Conservation (phyloP, 2,113 vertebrate species). For the Calyptommatus sinebrachiatus region DNA sequence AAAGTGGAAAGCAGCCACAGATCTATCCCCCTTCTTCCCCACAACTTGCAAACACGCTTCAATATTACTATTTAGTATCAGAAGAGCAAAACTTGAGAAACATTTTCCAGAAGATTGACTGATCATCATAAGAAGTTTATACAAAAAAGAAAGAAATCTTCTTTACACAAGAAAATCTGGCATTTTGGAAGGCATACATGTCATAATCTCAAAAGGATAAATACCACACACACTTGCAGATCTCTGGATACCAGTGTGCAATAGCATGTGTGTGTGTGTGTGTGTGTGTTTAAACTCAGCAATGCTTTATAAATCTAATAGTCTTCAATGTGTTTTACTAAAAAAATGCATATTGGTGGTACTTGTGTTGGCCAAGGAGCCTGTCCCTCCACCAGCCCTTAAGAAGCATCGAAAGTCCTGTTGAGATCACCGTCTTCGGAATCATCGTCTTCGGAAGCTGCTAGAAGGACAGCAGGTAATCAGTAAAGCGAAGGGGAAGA, state of each 20-base stretch:
- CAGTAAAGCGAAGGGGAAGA: constrained; percentile 34
- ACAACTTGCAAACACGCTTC: constrained; percentile 40
- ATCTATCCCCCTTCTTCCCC: constrained; percentile 43
- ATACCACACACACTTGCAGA: constrained; percentile 40
- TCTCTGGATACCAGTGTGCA: constrained; percentile 60
- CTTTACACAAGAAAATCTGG: constrained; percentile 56
- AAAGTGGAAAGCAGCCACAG: constrained; percentile 56
- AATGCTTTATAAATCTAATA: constrained; percentile 55
- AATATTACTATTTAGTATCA: constrained; percentile 64
- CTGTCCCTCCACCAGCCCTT: constrained; percentile 56
- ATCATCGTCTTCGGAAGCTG: constrained; percentile 84
- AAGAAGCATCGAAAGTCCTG: constrained; percentile 73
- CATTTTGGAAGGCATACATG: constrained; percentile 61
- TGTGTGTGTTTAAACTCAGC: constrained; percentile 61
- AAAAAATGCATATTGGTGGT: constrained; percentile 46
- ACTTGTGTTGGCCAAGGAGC: constrained; percentile 64
- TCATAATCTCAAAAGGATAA: constrained; percentile 63
- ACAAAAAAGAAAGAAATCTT: constrained; percentile 52
- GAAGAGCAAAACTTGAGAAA: constrained; percentile 64
- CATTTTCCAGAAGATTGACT: constrained; percentile 62
- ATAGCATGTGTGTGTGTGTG: constrained; percentile 28
- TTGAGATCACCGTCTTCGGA: constrained; percentile 78
- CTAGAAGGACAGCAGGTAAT: constrained; percentile 63
- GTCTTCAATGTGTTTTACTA: constrained; percentile 63
- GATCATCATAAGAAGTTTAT: constrained; percentile 68